Base-by-base conservation (phyloP, 2,113 vertebrate species). In the Hiodon alosoides region DNA sequence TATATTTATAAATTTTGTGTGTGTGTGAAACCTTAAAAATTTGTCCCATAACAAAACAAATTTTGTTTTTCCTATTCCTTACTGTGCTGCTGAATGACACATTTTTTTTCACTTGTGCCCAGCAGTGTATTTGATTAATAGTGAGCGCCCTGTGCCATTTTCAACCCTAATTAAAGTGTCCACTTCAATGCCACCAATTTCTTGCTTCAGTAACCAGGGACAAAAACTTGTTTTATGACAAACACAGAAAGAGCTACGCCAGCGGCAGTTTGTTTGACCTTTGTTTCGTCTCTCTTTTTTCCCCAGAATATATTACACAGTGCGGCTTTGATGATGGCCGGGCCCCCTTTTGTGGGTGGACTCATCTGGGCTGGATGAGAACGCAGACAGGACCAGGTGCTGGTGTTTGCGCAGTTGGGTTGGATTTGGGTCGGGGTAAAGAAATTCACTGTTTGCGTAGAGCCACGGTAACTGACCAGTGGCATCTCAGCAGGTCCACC, bases 261-360 rank as follows among this genome's bases (percentile, higher is more conserved):
- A 3, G n/a, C 16, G 17, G 16, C 31, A 68, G 17, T 16, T 57
- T 58, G 48, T 10, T 59, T 72, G 64, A 7, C 52, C 75, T 72
- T 46, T 64, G 14, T 14, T 47, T 9, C 51, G 66, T 69, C 14
- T 9, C 31, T 67, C 31, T 71, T 71, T 8, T 73, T 72, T 47
- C 13, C 11, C 4, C 47, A 95, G 94, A 86, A 74, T 94, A 92
- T 78, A 77, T 94, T 75, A 83, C 87, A 79, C 82, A 85, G 62
- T 96, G 94, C 83, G 87, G 89, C 81, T 88, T 92, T 78, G 84
- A 91, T 68, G 83, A 85, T 76, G 82, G 90, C 67, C 82, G 77
- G 17, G 80, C 77, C 51, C 81, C 82, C 9, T 84, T 88, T 73
- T 96, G 94, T 84, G 90, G 92, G 77, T 95, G 94, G 94, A 90